Base-by-base conservation (phyloP, 2,888 invertebrate genomes). In the Drosophila mimica region DNA sequence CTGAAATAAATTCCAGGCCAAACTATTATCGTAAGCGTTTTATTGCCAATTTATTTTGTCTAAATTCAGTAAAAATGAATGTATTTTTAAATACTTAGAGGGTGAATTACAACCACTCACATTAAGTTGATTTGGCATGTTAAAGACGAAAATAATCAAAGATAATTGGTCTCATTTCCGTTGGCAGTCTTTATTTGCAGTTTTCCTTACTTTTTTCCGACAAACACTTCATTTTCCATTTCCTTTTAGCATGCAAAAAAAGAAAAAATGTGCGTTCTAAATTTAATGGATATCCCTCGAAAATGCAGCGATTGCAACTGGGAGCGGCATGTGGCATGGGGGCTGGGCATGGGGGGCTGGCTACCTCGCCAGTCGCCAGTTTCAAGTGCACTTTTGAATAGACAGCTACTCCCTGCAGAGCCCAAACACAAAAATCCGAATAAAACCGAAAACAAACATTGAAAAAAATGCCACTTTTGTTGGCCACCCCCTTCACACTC, bases 351-450 rank as follows among this genome's bases (percentile, higher is more conserved):
- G 36, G 13, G 28, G 5, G 25, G 25, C 13, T 43, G 66, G 46
- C 28, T 6, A 15, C 6, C 36, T n/a, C 31, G 62, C 65, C 69
- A 54, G 72, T 43, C 69, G 74, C 60, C 71, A 77, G 74, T 84
- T 89, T 85, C 88, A 89, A 85, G 85, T 87, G 88, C 89, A 85
- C 82, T 89, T 46, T 70, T 77, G 56, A 61, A 71, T 72, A 74
- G 88, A 76, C 78, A 68, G 62, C 61, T 38, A 65, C 72, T 76
- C 68, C 72, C 78, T 60, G 60, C 46, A 67, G 78, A 56, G 58
- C 46, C 70, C 33, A 17, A 66, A 63, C 63, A 40, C 33, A 62
- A 40, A 34, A 20, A 30, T 30, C n/a, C 28, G 34, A 30, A 43
- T n/a, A 53, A 72, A 59, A 43, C 15, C 6, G 3, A 74, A 66